A percentile compares a stretch with the other conserved stretches of the same genome.
Conservation (phyloP, 2,797 vertebrate species). For the Kryptopterus vitreolus region DNA sequence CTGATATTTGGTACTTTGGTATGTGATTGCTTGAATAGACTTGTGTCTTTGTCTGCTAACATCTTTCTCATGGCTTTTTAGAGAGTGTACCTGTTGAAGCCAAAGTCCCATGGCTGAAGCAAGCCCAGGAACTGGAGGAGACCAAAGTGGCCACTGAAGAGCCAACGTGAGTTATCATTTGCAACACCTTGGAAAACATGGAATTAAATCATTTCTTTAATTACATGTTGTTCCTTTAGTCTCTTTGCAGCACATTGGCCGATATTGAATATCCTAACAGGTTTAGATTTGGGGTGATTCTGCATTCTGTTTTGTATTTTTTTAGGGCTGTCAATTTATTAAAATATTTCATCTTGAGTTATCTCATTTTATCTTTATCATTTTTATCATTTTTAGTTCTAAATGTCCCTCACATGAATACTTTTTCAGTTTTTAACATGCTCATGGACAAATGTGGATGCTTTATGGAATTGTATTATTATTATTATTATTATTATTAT, state of each 20-base stretch:
- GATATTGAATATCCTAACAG: background rate
- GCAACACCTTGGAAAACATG: background rate
- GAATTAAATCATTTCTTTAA: background rate
- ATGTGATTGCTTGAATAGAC: slow-evolving; percentile 11
- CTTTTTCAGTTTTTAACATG: too few relatives aligned
- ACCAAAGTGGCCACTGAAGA: slow-evolving; percentile 79
- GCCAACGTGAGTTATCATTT: slow-evolving; percentile 79
- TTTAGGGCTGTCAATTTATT: too few relatives aligned
- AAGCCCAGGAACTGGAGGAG: slow-evolving; percentile 89
- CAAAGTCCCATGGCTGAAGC: slow-evolving; percentile 87
- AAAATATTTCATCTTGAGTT: too few relatives aligned
- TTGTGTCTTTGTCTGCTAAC: slow-evolving; percentile 35
- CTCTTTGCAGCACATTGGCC: background rate
- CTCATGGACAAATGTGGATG: too few relatives aligned
- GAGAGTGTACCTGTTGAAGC: slow-evolving; percentile 88
- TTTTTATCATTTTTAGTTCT: too few relatives aligned
- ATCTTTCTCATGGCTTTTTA: slow-evolving; percentile 59
- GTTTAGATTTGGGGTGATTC: background rate
- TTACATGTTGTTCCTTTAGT: background rate
- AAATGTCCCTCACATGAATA: too few relatives aligned
- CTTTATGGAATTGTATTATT: too few relatives aligned
- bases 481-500: too few relatives aligned
- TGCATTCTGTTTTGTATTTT: background rate
- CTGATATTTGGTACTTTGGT: slow-evolving; percentile 18
- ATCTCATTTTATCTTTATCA: too few relatives aligned